Percentiles rank a stretch among this genome's conserved stretches.
Evolutionary conservation across 2,113 vertebrate genomes (phyloP).

Genomic region (Rhombomys opimus): DNA sequence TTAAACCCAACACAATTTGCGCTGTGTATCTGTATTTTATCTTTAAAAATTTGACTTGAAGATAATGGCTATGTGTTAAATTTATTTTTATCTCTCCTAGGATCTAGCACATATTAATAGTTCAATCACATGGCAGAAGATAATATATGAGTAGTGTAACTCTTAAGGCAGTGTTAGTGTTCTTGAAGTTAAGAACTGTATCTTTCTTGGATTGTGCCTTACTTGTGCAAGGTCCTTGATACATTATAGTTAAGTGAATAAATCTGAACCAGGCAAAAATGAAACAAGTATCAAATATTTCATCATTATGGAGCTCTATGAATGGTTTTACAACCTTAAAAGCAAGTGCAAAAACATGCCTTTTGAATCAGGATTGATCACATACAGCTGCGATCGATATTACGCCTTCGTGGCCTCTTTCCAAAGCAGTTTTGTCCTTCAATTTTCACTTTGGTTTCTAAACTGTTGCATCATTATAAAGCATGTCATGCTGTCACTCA

Average conservation of each 20-base stretch:
- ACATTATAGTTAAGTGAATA: conserved; percentile 3
- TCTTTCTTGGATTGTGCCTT: neutral
- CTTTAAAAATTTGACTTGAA: conserved; percentile 34
- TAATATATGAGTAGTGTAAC: neutral
- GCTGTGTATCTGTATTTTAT: neutral
- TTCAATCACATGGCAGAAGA: neutral
- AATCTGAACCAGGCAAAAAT: neutral
- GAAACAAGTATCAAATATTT: conserved; percentile 16
- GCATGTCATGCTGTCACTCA: conserved; percentile 1
- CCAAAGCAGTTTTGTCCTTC: conserved; percentile 47
- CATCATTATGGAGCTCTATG: neutral
- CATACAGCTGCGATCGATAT: neutral
- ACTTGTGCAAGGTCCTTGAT: neutral
- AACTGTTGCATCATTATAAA: conserved; percentile 53
- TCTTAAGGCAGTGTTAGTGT: neutral
- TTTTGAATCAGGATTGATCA: neutral
- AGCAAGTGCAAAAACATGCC: conserved; percentile 38
- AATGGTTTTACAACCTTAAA: conserved; percentile 49
- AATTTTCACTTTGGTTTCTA: conserved; percentile 64
- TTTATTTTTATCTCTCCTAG: neutral
- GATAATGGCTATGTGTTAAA: neutral
- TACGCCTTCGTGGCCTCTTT: conserved; percentile 23
- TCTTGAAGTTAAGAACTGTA: neutral
- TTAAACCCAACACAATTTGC: neutral
- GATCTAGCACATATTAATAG: neutral